A percentile compares a stretch with the other conserved stretches of the same genome.
These are phyloP conservation scores for Euwallacea fornicatus DNA, from an alignment of 1,140 invertebrate species.

Conservation along the genomic window DNA sequence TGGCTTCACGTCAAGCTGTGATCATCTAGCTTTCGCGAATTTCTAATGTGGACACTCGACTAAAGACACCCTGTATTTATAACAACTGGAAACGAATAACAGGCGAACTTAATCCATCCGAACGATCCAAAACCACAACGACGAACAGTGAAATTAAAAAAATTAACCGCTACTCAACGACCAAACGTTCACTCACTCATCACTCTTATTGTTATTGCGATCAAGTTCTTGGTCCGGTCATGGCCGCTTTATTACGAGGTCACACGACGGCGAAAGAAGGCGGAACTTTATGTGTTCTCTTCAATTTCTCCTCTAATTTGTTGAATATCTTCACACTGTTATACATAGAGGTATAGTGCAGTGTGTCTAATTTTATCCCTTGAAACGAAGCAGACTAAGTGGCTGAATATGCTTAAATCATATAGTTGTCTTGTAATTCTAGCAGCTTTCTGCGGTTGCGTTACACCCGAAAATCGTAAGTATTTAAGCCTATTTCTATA, in stretches of 20 bases:
- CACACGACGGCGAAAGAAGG: conserved; percentile 22
- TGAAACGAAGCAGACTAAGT: not conserved
- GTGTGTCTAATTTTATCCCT: not conserved
- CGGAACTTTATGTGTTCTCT: conserved; percentile 1
- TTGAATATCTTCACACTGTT: not conserved
- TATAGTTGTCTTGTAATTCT: conserved; percentile 1
- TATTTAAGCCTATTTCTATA: conserved; percentile 1
- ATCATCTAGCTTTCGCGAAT: no score
- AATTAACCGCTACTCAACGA: no score
- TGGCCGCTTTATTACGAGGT: conserved; percentile 29
- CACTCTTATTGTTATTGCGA: not conserved
- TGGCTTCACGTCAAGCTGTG: no score
- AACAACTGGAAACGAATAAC: no score
- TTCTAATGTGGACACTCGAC: no score
- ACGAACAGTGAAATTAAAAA: no score
- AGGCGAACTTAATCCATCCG: no score
- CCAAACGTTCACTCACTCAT: no score
- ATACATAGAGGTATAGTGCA: not conserved
- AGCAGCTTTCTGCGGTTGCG: not conserved
- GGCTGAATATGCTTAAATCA: not conserved
- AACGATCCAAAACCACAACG: no score
- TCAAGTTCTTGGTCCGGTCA: conserved; percentile 20
- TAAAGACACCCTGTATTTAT: no score
- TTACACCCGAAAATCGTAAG: conserved; percentile 32
- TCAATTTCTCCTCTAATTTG: conserved; percentile 24